phyloP scores from a whole-genome alignment of 2,888 invertebrate species.

The Acanthosoma haemorrhoidale region DNA sequence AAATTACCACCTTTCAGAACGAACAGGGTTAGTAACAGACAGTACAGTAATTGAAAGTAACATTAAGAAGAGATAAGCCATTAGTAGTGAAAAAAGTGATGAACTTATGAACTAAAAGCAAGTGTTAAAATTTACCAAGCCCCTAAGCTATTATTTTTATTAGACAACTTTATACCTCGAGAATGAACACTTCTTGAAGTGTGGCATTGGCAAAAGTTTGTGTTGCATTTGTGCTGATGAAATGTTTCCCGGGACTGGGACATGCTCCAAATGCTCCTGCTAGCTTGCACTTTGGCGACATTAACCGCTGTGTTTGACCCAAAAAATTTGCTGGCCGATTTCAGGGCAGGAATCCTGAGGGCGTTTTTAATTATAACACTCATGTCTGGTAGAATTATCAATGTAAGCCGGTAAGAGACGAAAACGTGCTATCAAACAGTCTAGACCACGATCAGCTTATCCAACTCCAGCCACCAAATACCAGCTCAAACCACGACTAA shows the following conservation, averaged over 20 bases:
- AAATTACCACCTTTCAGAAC: conserved; percentile 28
- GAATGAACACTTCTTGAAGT: conserved; percentile 2
- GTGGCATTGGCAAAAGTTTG: conserved; percentile 6
- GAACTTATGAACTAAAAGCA: neutral
- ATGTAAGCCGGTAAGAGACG: neutral
- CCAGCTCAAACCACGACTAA: no score
- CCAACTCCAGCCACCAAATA: no score
- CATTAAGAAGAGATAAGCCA: neutral
- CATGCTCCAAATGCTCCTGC: conserved; percentile 11
- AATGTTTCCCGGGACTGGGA: neutral
- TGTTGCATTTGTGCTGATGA: neutral
- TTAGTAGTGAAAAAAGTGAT: no score
- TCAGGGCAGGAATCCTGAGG: conserved; percentile 24
- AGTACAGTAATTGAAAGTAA: neutral
- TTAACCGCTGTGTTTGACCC: neutral
- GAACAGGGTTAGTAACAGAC: conserved; percentile 7
- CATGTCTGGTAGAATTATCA: conserved; percentile 11
- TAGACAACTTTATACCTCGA: neutral
- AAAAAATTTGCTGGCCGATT: conserved; percentile 30
- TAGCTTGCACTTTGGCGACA: neutral
- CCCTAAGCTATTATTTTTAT: neutral
- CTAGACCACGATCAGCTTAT: neutral
- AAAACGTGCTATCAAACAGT: conserved; percentile 19
- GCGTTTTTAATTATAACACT: conserved; percentile 35
- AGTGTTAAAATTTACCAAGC: neutral